These are phyloP conservation scores for Eupleurogrammus muticus DNA, from an alignment of 2,797 vertebrate species.

Conservation along the genomic window DNA sequence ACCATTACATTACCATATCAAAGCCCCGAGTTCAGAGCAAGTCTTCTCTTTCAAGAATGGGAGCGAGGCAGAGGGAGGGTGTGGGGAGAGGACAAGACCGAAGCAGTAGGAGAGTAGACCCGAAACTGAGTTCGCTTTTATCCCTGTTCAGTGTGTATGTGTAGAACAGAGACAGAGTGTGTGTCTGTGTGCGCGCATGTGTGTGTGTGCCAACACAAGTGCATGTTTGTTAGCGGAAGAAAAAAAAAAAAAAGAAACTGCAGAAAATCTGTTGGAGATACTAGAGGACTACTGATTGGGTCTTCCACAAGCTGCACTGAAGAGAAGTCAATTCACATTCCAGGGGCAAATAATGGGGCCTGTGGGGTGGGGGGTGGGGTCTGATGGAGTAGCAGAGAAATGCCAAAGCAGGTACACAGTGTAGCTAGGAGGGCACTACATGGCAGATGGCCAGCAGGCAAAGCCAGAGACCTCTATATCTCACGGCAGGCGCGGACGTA, in stretches of 20 bases:
- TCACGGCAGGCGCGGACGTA: constrained; percentile 36
- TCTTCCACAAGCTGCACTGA: constrained; percentile 75
- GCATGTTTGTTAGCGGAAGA: constrained; percentile 63
- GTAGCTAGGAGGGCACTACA: constrained; percentile 56
- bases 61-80: constrained; percentile 76
- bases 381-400: constrained; percentile 66
- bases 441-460: constrained; percentile 74
- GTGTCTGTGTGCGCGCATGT: background rate
- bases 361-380: constrained; percentile 64
- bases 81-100: constrained; percentile 83
- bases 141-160: constrained; percentile 74
- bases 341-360: constrained; percentile 79
- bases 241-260: constrained; percentile 55
- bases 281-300: constrained; percentile 75
- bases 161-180: constrained; percentile 47
- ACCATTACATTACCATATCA: constrained; percentile 89
- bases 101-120: constrained; percentile 85
- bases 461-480: constrained; percentile 56
- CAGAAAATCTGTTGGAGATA: constrained; percentile 75
- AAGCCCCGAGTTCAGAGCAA: constrained; percentile 88
- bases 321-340: constrained; percentile 84
- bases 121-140: constrained; percentile 84
- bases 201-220: constrained; percentile 58
- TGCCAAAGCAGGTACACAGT: constrained; percentile 78
- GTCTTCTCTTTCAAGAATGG: constrained; percentile 88